Base-by-base conservation (phyloP, 1,140 invertebrate genomes). In the Hyposmocoma kahamanoa region DNA sequence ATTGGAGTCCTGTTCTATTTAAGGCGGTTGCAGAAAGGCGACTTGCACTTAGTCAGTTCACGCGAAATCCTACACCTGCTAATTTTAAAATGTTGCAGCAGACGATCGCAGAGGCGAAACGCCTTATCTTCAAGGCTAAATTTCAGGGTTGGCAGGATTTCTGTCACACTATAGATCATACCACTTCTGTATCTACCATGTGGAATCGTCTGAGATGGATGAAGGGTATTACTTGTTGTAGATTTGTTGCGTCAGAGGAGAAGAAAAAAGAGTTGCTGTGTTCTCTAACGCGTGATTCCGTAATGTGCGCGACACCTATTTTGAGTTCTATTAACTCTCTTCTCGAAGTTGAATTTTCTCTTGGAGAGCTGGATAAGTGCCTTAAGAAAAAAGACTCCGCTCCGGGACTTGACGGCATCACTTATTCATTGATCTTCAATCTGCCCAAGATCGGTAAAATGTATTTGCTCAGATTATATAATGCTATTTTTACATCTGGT, bases 371-470 rank as follows among this genome's bases (percentile, higher is more conserved):
- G 1, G 30, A 57, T 19, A 57, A 52, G 19, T 56, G 48, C 22
- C 17, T 65, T 21, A 69, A 69, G 36, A 47, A 45, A 26, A 66
- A 57, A 49, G 50, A 63, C 28, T 60, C 54, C 20, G 28, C 58
- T 3, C 58, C 67, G 1, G 67, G 67, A 1, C n/a, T 30, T 42
- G 67, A 67, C 41, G 22, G 38, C 1, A 60, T 70, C 8, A 47
- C 60, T 0, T 70, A 62, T 51, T 59, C 55, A 1, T 67, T 70
- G 67, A 45, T 70, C 28, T 41, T 24, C 26, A 45, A 63, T 50
- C 24, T 67, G 21, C 60, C 63, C 0, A 6, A 11, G 11, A 22
- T 19, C 10, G 52, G 21, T 5, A 55, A 53, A 48, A 21, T 30
- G 28, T 49, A 22, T 20, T 42, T 59, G 13, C n/a, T 59, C 11